Conservation (phyloP, 2,888 invertebrate genomes). For the Herminia tarsipennalis region DNA sequence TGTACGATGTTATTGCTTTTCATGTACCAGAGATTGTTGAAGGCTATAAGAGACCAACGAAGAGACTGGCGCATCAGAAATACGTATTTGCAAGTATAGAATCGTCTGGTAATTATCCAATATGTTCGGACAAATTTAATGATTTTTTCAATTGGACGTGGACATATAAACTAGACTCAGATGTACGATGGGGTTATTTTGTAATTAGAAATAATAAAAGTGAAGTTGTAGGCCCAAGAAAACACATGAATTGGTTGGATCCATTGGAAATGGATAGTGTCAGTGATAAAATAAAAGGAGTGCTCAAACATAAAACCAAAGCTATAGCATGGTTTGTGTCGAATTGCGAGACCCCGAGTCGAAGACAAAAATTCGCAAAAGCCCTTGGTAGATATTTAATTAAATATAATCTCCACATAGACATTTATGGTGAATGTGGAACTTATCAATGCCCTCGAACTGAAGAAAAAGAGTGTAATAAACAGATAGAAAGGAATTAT, state of each 20-base stretch:
- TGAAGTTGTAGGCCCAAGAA: slow-evolving; percentile 60
- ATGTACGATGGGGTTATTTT: slow-evolving; percentile 67
- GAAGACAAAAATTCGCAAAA: slow-evolving; percentile 25
- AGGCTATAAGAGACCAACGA: slow-evolving; percentile 39
- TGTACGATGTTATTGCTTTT: slow-evolving; percentile 67
- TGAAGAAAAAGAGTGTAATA: slow-evolving; percentile 47
- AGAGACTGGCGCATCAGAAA: slow-evolving; percentile 60
- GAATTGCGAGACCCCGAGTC: slow-evolving; percentile 37
- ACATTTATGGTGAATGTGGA: slow-evolving; percentile 48
- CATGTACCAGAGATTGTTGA: slow-evolving; percentile 55
- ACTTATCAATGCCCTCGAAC: slow-evolving; percentile 33
- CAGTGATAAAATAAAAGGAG: slow-evolving; percentile 44
- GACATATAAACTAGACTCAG: slow-evolving; percentile 68
- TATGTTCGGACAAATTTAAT: slow-evolving; percentile 54
- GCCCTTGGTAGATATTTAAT: slow-evolving; percentile 28
- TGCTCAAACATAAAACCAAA: slow-evolving; percentile 46
- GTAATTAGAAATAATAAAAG: slow-evolving; percentile 56
- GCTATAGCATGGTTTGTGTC: slow-evolving; percentile 59
- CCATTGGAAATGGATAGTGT: slow-evolving; percentile 53
- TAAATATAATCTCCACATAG: slow-evolving; percentile 28
- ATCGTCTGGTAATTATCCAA: slow-evolving; percentile 62
- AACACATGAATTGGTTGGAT: slow-evolving; percentile 63
- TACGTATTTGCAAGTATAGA: slow-evolving; percentile 67
- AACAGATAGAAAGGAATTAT: slow-evolving; percentile 45
- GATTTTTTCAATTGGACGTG: slow-evolving; percentile 75